These are phyloP conservation scores for Spongilla lacustris DNA, from an alignment of 37 sponge, comb jelly and placozoan genomes.

Conservation along the genomic window DNA sequence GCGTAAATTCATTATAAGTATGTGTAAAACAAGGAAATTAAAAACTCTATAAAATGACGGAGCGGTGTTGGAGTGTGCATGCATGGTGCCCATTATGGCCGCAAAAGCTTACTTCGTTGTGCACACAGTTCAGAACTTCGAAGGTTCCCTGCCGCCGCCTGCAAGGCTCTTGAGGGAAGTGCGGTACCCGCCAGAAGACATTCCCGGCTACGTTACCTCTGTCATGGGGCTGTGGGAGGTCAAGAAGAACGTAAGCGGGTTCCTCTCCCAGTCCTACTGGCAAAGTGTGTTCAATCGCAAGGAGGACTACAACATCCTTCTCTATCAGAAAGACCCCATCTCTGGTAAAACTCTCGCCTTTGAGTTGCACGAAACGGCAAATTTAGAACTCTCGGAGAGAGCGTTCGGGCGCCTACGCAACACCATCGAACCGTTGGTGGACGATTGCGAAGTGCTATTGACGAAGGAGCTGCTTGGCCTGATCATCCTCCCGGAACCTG, in stretches of 20 bases:
- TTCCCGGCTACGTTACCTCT: not conserved
- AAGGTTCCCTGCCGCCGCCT: not conserved
- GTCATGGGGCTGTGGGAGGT: slow-evolving; percentile 20
- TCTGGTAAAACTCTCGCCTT: not conserved
- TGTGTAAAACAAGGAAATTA: too few species aligned
- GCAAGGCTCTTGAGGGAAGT: not conserved
- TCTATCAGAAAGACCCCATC: not conserved
- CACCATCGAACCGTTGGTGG: slow-evolving; percentile 4
- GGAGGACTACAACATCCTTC: slow-evolving; percentile 17
- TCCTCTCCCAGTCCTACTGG: slow-evolving; percentile 15
- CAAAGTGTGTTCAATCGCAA: slow-evolving; percentile 3
- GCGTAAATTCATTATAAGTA: too few species aligned
- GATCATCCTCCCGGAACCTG: slow-evolving; percentile 4
- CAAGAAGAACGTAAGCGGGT: slow-evolving; percentile 3
- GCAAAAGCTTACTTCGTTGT: not conserved
- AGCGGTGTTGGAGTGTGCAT: too few species aligned
- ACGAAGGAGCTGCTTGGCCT: not conserved
- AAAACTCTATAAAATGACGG: too few species aligned
- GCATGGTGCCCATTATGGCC: not conserved
- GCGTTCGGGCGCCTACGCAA: not conserved
- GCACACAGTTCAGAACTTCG: not conserved
- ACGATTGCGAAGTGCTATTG: slow-evolving; percentile 11
- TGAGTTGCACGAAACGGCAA: not conserved
- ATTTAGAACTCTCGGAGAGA: not conserved
- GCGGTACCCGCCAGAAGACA: not conserved